Conservation (phyloP, 2,113 vertebrate species). For the Henicopernis longicauda region DNA sequence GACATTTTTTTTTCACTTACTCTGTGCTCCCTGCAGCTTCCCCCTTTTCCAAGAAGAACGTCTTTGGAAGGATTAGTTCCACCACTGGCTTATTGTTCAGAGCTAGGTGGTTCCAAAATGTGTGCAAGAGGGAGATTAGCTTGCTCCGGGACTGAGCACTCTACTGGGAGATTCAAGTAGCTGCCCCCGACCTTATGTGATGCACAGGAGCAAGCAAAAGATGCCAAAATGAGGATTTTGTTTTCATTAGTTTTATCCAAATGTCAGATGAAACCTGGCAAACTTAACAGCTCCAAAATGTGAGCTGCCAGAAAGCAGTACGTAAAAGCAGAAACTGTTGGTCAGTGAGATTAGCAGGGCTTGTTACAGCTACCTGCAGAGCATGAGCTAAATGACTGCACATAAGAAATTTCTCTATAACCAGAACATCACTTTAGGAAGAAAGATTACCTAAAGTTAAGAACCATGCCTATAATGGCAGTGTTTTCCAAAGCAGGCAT, state of each 20-base stretch:
- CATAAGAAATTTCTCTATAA: neutral
- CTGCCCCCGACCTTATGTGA: accelerated
- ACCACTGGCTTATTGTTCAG: neutral
- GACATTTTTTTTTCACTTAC: neutral
- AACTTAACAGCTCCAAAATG: neutral
- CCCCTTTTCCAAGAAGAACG: neutral
- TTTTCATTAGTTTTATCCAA: neutral
- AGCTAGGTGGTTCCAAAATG: neutral
- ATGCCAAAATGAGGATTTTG: neutral
- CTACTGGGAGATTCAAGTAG: neutral
- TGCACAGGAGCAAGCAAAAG: neutral
- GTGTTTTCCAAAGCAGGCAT: neutral
- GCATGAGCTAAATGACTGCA: neutral
- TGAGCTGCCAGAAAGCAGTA: neutral
- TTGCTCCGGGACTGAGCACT: neutral
- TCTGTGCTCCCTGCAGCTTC: neutral
- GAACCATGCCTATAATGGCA: neutral
- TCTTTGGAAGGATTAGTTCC: conserved; percentile 8
- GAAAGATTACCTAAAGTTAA: neutral
- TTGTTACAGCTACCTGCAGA: neutral
- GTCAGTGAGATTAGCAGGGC: neutral
- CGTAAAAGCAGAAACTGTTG: neutral
- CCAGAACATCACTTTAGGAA: neutral
- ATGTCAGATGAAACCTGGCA: neutral
- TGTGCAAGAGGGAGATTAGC: neutral